Percentiles rank a stretch among this genome's conserved stretches.
Conservation (phyloP, 2,797 vertebrate species). For the Periophthalmus magnuspinnatus region DNA sequence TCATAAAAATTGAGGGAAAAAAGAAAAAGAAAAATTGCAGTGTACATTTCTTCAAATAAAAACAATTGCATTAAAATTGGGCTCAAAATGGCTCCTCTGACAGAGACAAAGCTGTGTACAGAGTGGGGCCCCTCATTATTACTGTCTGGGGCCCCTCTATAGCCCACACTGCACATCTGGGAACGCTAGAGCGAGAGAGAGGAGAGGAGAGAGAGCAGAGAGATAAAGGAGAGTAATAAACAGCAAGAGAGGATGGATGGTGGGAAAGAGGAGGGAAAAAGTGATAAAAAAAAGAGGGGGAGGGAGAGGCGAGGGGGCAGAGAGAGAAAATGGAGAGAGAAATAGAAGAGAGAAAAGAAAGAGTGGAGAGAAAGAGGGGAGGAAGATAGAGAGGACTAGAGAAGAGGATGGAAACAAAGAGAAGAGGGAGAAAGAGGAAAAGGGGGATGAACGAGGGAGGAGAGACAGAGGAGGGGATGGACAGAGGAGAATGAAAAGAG, state of each 20-base stretch:
- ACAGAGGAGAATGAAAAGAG: too few relatives aligned
- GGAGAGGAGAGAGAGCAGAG: background rate
- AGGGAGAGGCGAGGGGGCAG: background rate
- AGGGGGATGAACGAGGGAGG: too few relatives aligned
- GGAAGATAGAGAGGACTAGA: background rate
- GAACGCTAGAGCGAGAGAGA: constrained; percentile 31
- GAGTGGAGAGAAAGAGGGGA: too few relatives aligned
- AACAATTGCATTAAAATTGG: background rate
- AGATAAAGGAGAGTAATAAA: background rate
- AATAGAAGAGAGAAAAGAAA: too few relatives aligned
- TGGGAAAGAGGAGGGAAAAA: background rate
- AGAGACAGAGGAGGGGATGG: too few relatives aligned
- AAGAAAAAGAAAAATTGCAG: too few relatives aligned
- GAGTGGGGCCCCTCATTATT: background rate
- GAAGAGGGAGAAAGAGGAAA: too few relatives aligned
- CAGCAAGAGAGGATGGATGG: background rate
- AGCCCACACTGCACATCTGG: background rate
- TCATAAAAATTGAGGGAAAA: too few relatives aligned
- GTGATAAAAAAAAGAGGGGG: background rate
- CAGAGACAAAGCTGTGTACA: background rate
- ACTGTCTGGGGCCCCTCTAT: background rate
- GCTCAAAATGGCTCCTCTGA: background rate
- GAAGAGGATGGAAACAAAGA: too few relatives aligned
- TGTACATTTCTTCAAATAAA: background rate
- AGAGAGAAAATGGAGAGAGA: too few relatives aligned